Base-by-base conservation (phyloP, 1,140 invertebrate genomes). In the Myzus persicae region DNA sequence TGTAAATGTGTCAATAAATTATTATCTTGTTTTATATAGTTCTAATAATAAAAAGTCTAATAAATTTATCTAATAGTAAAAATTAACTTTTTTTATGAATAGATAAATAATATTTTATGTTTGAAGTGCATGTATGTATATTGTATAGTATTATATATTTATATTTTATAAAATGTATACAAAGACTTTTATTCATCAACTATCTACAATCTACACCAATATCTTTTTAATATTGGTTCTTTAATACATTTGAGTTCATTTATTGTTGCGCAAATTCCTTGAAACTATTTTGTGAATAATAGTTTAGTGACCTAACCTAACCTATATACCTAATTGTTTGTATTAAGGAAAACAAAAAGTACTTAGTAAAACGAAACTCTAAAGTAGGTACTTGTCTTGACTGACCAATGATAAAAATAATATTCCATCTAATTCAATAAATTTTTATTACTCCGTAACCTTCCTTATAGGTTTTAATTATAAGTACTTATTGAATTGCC, bases 351-450 rank as follows among this genome's bases (percentile, higher is more conserved):
- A 76, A 76, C 31, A 76, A 76, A n/a, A 76, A 76, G 31, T 76
- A 67, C 11, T 67, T 67, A 67, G n/a, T n/a, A 76, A 76, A 76
- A 76, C 59, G n/a, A n/a, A 76, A 76, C 18, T 67, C 31, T n/a
- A n/a, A 76, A 76, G 11, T 76, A 76, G 59, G 59, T 76, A n/a
- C 59, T 76, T 76, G 59, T 31, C 4, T 76, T n/a, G 59, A 76
- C 31, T 76, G 59, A 76, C 59, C 59, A n/a, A n/a, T 76, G 59
- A 76, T 76, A 76, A 76, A 76, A 76, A n/a, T n/a, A 67, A n/a
- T n/a, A n/a, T 76, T 76, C n/a, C 11, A 31, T 67, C 31, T 67
- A 54, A 67, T 67, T 76, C 59, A 76, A 76, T 76, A n/a, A n/a
- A 48, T 48, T 76, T n/a, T n/a, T 76, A 76, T 76, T 76, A 76